These are phyloP conservation scores for Stomatorhinus ivindoensis DNA, from an alignment of 2,113 vertebrate species.

Conservation along the genomic window DNA sequence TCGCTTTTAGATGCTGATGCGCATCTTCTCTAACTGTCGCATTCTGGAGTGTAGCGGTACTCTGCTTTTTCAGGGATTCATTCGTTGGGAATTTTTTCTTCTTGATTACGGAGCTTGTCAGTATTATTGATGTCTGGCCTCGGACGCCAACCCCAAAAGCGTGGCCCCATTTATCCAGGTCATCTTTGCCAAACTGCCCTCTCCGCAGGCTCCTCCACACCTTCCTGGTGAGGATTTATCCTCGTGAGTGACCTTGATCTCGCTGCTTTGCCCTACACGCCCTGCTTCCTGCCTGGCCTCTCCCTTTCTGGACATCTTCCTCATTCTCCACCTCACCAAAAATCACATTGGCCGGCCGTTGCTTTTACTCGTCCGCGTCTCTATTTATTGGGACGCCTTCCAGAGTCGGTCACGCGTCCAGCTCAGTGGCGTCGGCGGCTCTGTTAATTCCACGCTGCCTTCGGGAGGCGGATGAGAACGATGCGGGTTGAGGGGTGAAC, in stretches of 20 bases:
- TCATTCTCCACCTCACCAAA: not conserved
- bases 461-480: not conserved
- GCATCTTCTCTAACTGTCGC: not conserved
- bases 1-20: not conserved
- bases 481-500: not conserved
- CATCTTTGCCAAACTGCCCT: not conserved
- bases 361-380: not conserved
- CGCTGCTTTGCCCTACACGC: too few species aligned
- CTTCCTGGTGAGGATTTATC: not conserved
- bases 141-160: not conserved
- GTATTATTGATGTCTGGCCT: not conserved
- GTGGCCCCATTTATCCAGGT: not conserved
- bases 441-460: not conserved
- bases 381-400: not conserved
- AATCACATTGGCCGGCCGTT: not conserved
- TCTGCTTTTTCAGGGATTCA: not conserved
- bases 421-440: not conserved
- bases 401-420: not conserved
- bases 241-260: slow-evolving; percentile 8
- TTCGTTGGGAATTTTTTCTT: not conserved
- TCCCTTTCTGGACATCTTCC: not conserved
- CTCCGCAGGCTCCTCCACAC: not conserved
- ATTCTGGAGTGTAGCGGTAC: not conserved
- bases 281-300: not conserved
- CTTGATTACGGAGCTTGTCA: not conserved